Evolutionary conservation across 2,113 vertebrate genomes (phyloP).

Genomic region (Empidonax alnorum): DNA sequence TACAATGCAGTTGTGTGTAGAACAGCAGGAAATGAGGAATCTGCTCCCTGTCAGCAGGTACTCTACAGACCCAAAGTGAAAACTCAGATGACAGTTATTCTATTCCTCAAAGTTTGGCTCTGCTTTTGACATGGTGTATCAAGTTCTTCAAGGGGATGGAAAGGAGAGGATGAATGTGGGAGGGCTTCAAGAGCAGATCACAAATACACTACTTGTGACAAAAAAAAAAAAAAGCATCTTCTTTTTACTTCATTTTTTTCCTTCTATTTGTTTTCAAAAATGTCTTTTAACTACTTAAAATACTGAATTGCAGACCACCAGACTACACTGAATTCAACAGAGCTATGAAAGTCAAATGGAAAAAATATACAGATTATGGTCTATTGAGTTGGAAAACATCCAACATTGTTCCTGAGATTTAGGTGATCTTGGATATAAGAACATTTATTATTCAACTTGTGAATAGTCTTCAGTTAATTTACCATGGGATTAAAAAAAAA

Average conservation of each 20-base stretch:
- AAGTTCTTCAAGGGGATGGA: background rate
- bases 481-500: background rate
- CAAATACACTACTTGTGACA: background rate
- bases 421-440: background rate
- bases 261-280: background rate
- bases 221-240: background rate
- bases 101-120: background rate
- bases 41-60: slow-evolving; percentile 36
- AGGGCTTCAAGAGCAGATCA: background rate
- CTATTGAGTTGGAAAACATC: background rate
- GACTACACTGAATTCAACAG: background rate
- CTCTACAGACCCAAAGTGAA: background rate
- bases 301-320: background rate
- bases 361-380: background rate
- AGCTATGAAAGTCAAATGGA: background rate
- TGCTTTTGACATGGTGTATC: slow-evolving; percentile 29
- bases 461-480: background rate
- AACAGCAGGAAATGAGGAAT: slow-evolving; percentile 50
- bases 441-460: slow-evolving; percentile 2
- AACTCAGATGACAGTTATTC: background rate
- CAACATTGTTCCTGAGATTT: slow-evolving; percentile 14
- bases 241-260: background rate
- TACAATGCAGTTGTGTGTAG: background rate
- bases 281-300: background rate
- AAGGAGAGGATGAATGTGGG: background rate